phyloP scores from a whole-genome alignment of 2,888 invertebrate species.

The Amiota communis region DNA sequence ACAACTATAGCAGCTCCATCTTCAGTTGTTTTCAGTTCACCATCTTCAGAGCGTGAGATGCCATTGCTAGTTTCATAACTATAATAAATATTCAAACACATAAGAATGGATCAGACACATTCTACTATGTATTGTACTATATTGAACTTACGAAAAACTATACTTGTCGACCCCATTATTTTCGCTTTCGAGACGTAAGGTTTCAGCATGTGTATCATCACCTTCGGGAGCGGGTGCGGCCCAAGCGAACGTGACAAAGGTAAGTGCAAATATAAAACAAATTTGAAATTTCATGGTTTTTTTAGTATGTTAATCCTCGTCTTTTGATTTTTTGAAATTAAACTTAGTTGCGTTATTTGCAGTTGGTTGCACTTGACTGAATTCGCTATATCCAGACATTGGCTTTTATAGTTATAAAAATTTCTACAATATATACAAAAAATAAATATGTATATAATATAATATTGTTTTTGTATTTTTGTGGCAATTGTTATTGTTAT shows the following conservation, averaged over 20 bases:
- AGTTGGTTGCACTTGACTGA: slow-evolving; percentile 52
- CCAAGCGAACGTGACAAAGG: slow-evolving; percentile 38
- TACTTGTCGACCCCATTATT: slow-evolving; percentile 78
- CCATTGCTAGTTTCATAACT: slow-evolving; percentile 75
- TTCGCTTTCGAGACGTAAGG: slow-evolving; percentile 70
- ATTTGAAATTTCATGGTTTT: slow-evolving; percentile 54
- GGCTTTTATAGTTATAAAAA: slow-evolving; percentile 49
- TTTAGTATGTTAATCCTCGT: slow-evolving; percentile 37
- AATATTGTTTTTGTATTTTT: slow-evolving; percentile 4
- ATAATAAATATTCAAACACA: neutral
- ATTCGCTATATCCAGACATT: slow-evolving; percentile 27
- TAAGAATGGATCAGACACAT: neutral
- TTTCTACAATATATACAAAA: neutral
- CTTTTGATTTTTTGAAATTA: neutral
- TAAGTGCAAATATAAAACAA: slow-evolving; percentile 37
- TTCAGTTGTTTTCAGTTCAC: slow-evolving; percentile 69
- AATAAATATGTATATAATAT: neutral
- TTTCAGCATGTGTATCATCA: slow-evolving; percentile 59
- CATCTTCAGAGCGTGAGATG: slow-evolving; percentile 71
- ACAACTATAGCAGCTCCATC: slow-evolving; percentile 76
- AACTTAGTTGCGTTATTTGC: slow-evolving; percentile 23
- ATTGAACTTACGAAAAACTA: slow-evolving; percentile 75
- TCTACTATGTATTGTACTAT: neutral
- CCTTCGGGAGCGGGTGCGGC: slow-evolving; percentile 52
- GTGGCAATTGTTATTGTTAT: neutral